Conservation (phyloP, 37 sponge, comb jelly and placozoan genomes). For the Axinella damicornis region DNA sequence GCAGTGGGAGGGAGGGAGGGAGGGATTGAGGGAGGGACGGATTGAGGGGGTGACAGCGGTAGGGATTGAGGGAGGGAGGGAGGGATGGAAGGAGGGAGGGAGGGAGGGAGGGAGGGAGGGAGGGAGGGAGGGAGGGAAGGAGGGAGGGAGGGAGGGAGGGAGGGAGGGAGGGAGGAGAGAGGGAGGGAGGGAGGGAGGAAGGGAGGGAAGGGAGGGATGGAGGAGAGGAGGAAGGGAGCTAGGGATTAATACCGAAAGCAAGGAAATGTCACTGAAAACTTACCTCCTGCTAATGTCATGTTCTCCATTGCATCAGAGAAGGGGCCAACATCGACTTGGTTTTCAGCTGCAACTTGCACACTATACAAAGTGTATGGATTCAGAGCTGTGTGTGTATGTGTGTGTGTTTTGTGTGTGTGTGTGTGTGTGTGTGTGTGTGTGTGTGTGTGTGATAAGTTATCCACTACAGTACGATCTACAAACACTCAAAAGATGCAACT, state of each 20-base stretch:
- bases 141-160: too few species aligned
- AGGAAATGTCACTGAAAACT: neutral
- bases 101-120: too few species aligned
- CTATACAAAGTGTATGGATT: constrained; percentile 20
- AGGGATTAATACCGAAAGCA: too few species aligned
- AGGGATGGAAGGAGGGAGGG: constrained; percentile 12
- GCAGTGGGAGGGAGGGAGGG: neutral
- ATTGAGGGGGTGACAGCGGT: constrained; percentile 13
- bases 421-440: constrained; percentile 10
- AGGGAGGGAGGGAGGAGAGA: too few species aligned
- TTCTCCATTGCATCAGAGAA: neutral
- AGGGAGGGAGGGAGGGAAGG: too few species aligned
- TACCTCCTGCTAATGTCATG: constrained; percentile 41
- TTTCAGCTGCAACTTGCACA: constrained; percentile 38
- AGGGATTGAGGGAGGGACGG: neutral
- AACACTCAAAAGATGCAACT: too few species aligned
- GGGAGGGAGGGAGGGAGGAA: too few species aligned
- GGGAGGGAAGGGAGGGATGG: too few species aligned
- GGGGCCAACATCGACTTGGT: constrained; percentile 6
- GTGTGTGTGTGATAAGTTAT: too few species aligned
- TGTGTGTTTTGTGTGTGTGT: neutral
- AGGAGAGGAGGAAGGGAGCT: too few species aligned
- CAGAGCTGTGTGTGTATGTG: neutral
- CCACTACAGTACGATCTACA: too few species aligned
- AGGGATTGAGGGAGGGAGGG: constrained; percentile 24